Evolutionary conservation across 2,888 invertebrate genomes (phyloP), one percentile per base, ranked within the genome.

Genomic region (Venusia cambrica): DNA sequence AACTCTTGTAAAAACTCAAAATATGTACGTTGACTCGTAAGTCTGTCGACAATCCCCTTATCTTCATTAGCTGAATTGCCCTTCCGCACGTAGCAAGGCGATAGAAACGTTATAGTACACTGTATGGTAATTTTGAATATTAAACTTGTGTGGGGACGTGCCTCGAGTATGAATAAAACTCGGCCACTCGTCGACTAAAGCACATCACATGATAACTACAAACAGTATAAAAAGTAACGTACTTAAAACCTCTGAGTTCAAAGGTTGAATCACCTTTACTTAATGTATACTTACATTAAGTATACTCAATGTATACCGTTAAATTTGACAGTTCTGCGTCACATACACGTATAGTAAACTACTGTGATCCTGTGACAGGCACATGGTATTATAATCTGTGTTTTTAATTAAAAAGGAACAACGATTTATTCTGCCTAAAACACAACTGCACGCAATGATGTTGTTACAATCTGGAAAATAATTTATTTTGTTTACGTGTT

Each of bases 111-210:
- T 24, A 22, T 28, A 14, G 21, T 29, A 26, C 17, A 30, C 28
- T 52, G 54, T 62, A 63, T 72, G 71, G 63, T 68, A 62, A 68
- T 75, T 73, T 51, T 51, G 58, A 58, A 57, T 66, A 75, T 73
- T 72, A 73, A 70, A 75, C 54, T 62, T 57, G 62, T 59, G 59
- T 63, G 53, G 48, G 60, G 66, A 62, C 64, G 61, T 58, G 60
- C 19, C 20, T 25, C 12, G 30, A 14, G 58, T 62, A 65, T 66
- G 65, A 69, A 69, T 65, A 64, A 67, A 74, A 67, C 59, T 71
- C 69, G 68, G 67, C 71, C 73, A 71, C 67, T 71, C 62, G 62
- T 65, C 55, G 51, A 26, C 33, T 25, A 16, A 17, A 26, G 5
- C 25, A 34, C 30, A 33, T 24, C 10, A 29, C 4, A 16, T 15